Percentiles rank a stretch among this genome's conserved stretches.
These are phyloP conservation scores for Hypotaenidia okinawae DNA, from an alignment of 2,797 vertebrate species.

Conservation along the genomic window DNA sequence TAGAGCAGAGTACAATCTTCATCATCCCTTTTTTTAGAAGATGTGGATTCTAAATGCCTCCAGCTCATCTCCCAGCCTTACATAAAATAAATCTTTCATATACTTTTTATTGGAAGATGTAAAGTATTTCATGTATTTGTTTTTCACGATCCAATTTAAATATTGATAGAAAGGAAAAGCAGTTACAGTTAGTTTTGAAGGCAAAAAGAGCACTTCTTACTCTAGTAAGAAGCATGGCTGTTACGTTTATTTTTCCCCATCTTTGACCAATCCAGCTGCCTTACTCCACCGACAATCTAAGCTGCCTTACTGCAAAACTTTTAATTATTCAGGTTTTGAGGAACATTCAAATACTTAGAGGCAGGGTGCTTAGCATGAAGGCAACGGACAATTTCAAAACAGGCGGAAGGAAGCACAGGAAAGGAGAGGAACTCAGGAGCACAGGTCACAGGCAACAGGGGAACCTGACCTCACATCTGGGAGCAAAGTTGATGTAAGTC, in stretches of 20 bases:
- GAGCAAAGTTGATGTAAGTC: not conserved
- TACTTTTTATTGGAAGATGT: not conserved
- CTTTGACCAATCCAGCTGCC: not conserved
- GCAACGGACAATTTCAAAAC: not conserved
- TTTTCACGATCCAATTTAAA: not conserved
- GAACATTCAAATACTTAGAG: not conserved
- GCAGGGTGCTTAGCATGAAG: not conserved
- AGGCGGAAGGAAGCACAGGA: not conserved
- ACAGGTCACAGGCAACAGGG: not conserved
- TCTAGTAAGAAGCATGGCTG: not conserved
- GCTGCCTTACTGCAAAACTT: not conserved
- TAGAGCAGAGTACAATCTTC: not conserved
- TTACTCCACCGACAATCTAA: not conserved
- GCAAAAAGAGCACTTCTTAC: not conserved
- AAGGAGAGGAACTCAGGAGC: accelerated
- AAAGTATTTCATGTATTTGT: not conserved
- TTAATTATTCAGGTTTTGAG: not conserved
- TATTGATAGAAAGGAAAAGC: not conserved
- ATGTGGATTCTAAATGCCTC: not conserved
- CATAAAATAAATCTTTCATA: not conserved
- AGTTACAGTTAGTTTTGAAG: not conserved
- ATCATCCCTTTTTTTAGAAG: not conserved
- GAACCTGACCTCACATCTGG: not conserved
- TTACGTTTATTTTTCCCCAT: not conserved
- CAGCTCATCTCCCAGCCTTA: not conserved